Evolutionary conservation across 1,140 invertebrate genomes (phyloP), one percentile per base, ranked within the genome.

Genomic region (Pogonomyrmex barbatus): DNA sequence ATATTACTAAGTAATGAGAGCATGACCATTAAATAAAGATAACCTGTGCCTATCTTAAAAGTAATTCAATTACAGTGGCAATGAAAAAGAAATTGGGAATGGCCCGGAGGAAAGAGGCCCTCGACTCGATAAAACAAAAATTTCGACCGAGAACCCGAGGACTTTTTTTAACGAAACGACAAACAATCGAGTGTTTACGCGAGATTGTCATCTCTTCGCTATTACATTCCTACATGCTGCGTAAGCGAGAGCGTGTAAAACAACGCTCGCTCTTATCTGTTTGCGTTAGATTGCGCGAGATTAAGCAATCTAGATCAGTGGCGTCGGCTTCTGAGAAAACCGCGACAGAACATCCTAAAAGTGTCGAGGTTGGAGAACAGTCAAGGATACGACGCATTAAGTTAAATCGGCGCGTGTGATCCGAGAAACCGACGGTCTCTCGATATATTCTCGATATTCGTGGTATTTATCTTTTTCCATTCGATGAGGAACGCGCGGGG

Each of bases 161-260:
- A 47, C n/a, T 12, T 75, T 24, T 24, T 73, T 71, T 71, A 52
- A 14, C 47, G 62, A 68, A 87, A 77, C 50, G 56, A 6, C 85
- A 70, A 83, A 88, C 85, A 87, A 83, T 87, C 77, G 70, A 82
- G 63, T 88, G 78, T 88, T 88, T 88, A 67, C 70, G 12, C 36
- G 67, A 84, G 71, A 87, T 87, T 63, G 54, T 77, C 71, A 76
- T 88, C 65, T 68, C 77, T 24, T 4, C 24, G 60, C 36, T 45
- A 42, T 73, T 71, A 63, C 68, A 52, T 79, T 86, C 83, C 65
- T 70, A 24, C 30, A 42, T 68, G 60, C 68, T 79, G 85, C 85
- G 63, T 76, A 73, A 81, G 52, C 63, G 45, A 33, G 52, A 76
- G 50, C 33, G 68, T 75, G 56, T 88, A 82, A 82, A 87, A 88